Evolutionary conservation across 2,888 invertebrate genomes (phyloP).

Genomic region (Sminthurides aquaticus): DNA sequence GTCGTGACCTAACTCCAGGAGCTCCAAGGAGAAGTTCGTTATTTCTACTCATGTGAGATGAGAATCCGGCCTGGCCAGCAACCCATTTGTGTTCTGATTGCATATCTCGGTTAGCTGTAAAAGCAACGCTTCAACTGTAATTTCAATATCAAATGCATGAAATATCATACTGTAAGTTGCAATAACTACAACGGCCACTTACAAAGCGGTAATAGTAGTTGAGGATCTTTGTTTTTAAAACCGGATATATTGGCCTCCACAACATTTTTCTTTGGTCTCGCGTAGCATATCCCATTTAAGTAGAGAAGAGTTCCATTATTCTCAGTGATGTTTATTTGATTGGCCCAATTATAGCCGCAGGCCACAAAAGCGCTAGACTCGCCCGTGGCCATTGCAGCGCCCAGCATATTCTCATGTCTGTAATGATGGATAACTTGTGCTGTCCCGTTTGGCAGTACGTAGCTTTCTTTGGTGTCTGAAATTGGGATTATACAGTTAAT

Average conservation of each 20-base stretch:
- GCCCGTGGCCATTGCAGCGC: neutral
- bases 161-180: neutral
- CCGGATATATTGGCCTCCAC: neutral
- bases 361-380: neutral
- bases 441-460: neutral
- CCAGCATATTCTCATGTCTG: neutral
- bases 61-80: constrained; percentile 45
- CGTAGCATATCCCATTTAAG: neutral
- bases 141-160: neutral
- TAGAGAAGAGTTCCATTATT: neutral
- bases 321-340: neutral
- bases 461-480: neutral
- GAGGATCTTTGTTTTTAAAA: neutral
- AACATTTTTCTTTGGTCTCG: neutral
- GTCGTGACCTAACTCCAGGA: constrained; percentile 57
- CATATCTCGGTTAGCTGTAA: neutral
- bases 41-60: constrained; percentile 41
- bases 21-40: constrained; percentile 54
- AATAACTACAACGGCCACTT: neutral
- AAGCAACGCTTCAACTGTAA: neutral
- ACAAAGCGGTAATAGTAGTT: neutral
- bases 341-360: neutral
- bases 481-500: neutral
- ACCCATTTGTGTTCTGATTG: constrained; percentile 26
- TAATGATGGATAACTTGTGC: neutral